Percentiles rank a stretch among this genome's conserved stretches.
These are phyloP conservation scores for Tipula unca DNA, from an alignment of 2,888 invertebrate genomes.

Conservation along the genomic window DNA sequence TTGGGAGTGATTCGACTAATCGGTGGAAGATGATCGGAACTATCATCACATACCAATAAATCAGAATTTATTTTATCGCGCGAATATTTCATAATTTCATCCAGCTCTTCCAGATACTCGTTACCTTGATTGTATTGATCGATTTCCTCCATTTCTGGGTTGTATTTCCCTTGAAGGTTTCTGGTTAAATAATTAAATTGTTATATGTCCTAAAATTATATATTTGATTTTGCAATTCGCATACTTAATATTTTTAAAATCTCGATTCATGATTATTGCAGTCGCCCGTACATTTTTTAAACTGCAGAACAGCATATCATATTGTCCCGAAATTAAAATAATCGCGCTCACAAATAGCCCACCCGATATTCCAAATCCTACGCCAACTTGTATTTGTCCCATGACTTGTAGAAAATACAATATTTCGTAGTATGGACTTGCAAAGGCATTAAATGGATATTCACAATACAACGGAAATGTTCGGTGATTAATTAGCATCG, in stretches of 20 bases:
- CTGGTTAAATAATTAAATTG: neutral
- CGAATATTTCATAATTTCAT: neutral
- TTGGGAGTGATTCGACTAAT: neutral
- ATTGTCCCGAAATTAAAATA: constrained; percentile 34
- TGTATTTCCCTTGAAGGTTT: neutral
- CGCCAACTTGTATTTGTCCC: constrained; percentile 36
- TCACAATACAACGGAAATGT: constrained; percentile 34
- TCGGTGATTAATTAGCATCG: constrained; percentile 30
- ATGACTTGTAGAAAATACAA: constrained; percentile 31
- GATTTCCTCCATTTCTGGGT: constrained; percentile 20
- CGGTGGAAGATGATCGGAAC: neutral
- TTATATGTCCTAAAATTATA: neutral
- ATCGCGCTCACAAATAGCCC: constrained; percentile 34
- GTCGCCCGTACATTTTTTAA: constrained; percentile 35
- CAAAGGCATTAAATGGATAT: constrained; percentile 36
- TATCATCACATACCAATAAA: neutral
- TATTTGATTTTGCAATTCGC: neutral
- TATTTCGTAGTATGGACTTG: constrained; percentile 29
- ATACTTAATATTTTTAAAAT: constrained; percentile 9
- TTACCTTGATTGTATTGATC: constrained; percentile 23
- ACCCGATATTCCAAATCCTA: constrained; percentile 30
- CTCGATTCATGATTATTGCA: constrained; percentile 24
- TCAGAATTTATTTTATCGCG: neutral
- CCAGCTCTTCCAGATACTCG: constrained; percentile 21
- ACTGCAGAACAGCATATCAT: constrained; percentile 34